Evolutionary conservation across 2,113 vertebrate species (phyloP), one percentile per base, ranked within the genome.

Genomic region (Tauraco erythrolophus): DNA sequence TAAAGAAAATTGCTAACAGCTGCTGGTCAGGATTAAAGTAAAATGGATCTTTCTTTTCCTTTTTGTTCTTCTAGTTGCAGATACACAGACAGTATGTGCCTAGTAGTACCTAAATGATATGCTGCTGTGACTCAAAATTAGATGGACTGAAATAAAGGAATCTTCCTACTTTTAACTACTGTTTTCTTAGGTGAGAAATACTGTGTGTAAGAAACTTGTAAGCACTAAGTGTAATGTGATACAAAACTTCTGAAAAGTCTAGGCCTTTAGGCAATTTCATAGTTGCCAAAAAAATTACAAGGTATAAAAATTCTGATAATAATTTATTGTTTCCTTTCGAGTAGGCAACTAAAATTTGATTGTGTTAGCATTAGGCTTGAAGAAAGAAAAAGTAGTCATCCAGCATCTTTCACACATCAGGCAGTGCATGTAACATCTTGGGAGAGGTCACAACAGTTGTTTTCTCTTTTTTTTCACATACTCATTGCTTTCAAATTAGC

Each of bases 1-100:
- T 96, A 66, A 96, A 84, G 93, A 93, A 88, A 98, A 97, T 96
- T 94, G 89, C 51, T 64, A 95, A 89, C 41, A 94, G 65, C 86
- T 96, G 61, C 84, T 94, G 86, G 60, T 95, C 48, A 89, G 78
- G 74, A 87, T 89, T 82, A 88, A 88, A 93, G 85, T 61, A 84
- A 87, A 96, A 95, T 93, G 79, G 51, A 66, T 84, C 74, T 82
- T 84, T 77, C 76, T 74, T 64, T 81, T 66, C 80, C 31, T 41
- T 79, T 96, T 53, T 3, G 1, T 91, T 91, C 45, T 61, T 82
- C 28, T 66, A 37, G 91, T 84, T 96, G 72, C 37, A 83, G 88
- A 75, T 66, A 50, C 10, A 80, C n/a, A 61, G 28, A 61, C 31
- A 30, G 43, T 51, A 33, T 78, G 25, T 84, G 65, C 65, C 46